Conservation (phyloP, 1,140 invertebrate genomes). For the Drosophila navojoa region DNA sequence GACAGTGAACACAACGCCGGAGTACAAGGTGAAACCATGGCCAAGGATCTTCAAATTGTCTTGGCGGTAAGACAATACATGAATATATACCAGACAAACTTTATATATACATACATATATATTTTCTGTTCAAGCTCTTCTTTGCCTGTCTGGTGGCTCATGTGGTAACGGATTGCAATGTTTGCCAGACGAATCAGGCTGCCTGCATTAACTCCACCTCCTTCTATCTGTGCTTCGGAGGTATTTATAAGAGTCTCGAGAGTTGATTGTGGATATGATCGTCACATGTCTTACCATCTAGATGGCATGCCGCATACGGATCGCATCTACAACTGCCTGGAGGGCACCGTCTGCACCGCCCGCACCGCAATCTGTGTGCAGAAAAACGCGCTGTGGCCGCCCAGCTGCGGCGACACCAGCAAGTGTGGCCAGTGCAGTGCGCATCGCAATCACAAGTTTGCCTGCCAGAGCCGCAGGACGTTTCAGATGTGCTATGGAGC, state of each 20-base stretch:
- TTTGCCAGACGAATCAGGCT: slow-evolving; percentile 69
- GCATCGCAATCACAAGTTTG: slow-evolving; percentile 68
- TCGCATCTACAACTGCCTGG: slow-evolving; percentile 62
- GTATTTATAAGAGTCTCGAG: slow-evolving; percentile 25
- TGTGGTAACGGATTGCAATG: slow-evolving; percentile 55
- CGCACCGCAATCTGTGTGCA: slow-evolving; percentile 69
- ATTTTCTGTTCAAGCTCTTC: slow-evolving; percentile 19
- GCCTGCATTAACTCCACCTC: slow-evolving; percentile 79
- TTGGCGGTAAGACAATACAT: slow-evolving; percentile 33
- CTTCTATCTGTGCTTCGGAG: slow-evolving; percentile 77
- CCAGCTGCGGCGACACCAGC: slow-evolving; percentile 72
- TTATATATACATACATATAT: too few relatives aligned
- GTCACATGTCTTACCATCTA: not conserved
- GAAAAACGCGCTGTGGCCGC: slow-evolving; percentile 61
- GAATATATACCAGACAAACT: not conserved
- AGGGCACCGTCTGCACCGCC: slow-evolving; percentile 71
- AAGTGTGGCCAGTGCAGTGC: slow-evolving; percentile 74
- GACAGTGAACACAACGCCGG: slow-evolving; percentile 49
- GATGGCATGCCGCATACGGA: slow-evolving; percentile 55
- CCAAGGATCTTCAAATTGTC: slow-evolving; percentile 25
- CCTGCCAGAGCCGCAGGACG: slow-evolving; percentile 66
- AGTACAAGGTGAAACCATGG: too few relatives aligned
- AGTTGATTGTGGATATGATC: too few relatives aligned
- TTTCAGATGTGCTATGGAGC: slow-evolving; percentile 82
- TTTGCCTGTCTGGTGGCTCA: slow-evolving; percentile 35